Percentiles rank a stretch among this genome's conserved stretches.
phyloP scores from a whole-genome alignment of 2,888 invertebrate species.

The Eubasilissa splendida region DNA sequence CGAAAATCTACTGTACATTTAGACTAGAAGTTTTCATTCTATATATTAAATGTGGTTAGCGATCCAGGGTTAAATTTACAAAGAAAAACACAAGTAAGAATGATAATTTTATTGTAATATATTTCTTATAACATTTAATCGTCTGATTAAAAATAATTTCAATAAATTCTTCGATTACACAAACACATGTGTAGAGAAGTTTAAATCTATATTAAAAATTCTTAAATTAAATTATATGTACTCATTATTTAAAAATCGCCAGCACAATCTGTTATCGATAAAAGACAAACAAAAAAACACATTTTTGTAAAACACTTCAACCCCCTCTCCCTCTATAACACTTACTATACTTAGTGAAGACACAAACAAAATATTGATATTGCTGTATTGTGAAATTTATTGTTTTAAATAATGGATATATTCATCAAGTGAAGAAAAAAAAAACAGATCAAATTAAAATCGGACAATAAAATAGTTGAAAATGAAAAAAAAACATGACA shows the following conservation, averaged over 20 bases:
- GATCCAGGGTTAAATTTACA: neutral
- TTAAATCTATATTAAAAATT: slow-evolving; percentile 25
- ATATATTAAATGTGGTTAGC: too few species aligned
- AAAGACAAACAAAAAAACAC: slow-evolving; percentile 9
- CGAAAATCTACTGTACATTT: too few species aligned
- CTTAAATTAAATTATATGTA: neutral
- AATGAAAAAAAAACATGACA: too few species aligned
- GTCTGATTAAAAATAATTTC: slow-evolving; percentile 9
- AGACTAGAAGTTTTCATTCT: too few species aligned
- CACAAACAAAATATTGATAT: neutral
- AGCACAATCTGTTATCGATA: slow-evolving; percentile 3
- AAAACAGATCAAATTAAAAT: too few species aligned
- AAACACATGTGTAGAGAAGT: slow-evolving; percentile 31
- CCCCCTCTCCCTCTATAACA: neutral
- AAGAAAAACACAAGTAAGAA: slow-evolving; percentile 25
- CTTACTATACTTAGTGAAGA: neutral
- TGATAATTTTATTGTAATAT: slow-evolving; percentile 32
- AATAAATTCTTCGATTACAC: slow-evolving; percentile 28
- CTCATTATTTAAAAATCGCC: slow-evolving; percentile 14
- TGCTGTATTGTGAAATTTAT: too few species aligned
- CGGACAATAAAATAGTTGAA: too few species aligned
- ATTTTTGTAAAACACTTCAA: neutral
- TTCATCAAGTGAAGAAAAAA: too few species aligned
- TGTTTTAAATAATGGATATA: too few species aligned
- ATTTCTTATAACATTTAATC: slow-evolving; percentile 22